Evolutionary conservation across 2,113 vertebrate genomes (phyloP).

Genomic region (Pseudorasbora parva): DNA sequence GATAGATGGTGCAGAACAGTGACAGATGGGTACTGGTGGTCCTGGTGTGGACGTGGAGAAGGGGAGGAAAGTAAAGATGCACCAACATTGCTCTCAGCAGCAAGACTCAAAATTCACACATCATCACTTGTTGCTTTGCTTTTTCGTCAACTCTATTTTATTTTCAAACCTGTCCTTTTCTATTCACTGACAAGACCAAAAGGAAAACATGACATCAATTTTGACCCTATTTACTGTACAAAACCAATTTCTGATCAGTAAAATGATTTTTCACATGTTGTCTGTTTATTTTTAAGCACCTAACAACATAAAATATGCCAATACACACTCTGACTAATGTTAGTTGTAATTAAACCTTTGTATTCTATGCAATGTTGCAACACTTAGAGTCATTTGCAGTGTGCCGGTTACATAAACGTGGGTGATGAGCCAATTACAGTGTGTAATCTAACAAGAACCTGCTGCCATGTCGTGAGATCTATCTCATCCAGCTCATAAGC

Average conservation of each 20-base stretch:
- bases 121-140: neutral
- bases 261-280: neutral
- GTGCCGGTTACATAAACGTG: slow-evolving; percentile 20
- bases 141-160: neutral
- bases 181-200: neutral
- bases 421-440: slow-evolving; percentile 26
- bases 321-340: neutral
- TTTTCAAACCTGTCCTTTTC: neutral
- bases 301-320: neutral
- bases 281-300: slow-evolving; percentile 3
- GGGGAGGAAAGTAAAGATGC: neutral
- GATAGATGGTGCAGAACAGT: neutral
- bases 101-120: neutral
- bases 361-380: neutral
- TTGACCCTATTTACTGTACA: too few species aligned
- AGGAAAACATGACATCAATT: neutral
- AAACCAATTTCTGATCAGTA: neutral
- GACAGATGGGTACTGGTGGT: neutral
- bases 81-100: neutral
- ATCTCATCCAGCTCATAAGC: slow-evolving; percentile 24
- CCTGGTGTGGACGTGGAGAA: neutral
- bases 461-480: slow-evolving; percentile 17
- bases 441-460: slow-evolving; percentile 37
- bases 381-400: slow-evolving; percentile 10
- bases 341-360: slow-evolving; percentile 7